A percentile compares a stretch with the other conserved stretches of the same genome.
phyloP scores from a whole-genome alignment of 2,888 invertebrate genomes.

The Agrilus mali region DNA sequence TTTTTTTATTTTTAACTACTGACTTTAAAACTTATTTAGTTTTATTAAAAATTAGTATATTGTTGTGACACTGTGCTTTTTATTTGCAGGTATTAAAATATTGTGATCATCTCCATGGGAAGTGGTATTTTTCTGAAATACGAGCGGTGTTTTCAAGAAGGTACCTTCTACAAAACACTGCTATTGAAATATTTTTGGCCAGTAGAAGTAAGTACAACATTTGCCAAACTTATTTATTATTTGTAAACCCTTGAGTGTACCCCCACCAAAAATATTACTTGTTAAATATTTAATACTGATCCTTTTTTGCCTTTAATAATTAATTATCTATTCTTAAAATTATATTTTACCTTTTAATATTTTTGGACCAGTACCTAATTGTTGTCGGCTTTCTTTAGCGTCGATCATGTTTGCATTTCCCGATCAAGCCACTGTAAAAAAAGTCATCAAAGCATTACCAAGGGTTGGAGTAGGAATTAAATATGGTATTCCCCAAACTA shows the following conservation, averaged over 20 bases:
- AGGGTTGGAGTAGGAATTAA: slow-evolving; percentile 98
- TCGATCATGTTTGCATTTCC: slow-evolving; percentile 98
- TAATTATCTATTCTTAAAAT: too few species aligned
- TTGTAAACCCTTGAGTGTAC: too few species aligned
- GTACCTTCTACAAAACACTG: slow-evolving; percentile 92
- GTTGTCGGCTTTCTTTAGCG: slow-evolving; percentile 48
- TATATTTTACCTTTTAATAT: too few species aligned
- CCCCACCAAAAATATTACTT: too few species aligned
- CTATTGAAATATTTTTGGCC: slow-evolving; percentile 97
- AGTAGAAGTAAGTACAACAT: slow-evolving; percentile 75
- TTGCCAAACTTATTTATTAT: too few species aligned
- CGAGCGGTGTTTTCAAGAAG: slow-evolving; percentile 96
- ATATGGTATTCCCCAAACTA: slow-evolving; percentile 97
- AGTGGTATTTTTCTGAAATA: slow-evolving; percentile 99
- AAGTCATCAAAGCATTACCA: slow-evolving; percentile 94
- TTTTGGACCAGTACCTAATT: not conserved
- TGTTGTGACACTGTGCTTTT: slow-evolving; percentile 11
- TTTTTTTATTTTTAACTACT: too few species aligned
- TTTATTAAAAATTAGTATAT: not conserved
- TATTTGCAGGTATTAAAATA: slow-evolving; percentile 81
- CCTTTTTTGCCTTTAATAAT: too few species aligned
- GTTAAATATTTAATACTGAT: too few species aligned
- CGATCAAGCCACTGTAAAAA: slow-evolving; percentile 93
- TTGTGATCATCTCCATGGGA: slow-evolving; percentile 96
- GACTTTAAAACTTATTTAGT: not conserved